Evolutionary conservation across 2,113 vertebrate species (phyloP).

Genomic region (Tetrax tetrax): DNA sequence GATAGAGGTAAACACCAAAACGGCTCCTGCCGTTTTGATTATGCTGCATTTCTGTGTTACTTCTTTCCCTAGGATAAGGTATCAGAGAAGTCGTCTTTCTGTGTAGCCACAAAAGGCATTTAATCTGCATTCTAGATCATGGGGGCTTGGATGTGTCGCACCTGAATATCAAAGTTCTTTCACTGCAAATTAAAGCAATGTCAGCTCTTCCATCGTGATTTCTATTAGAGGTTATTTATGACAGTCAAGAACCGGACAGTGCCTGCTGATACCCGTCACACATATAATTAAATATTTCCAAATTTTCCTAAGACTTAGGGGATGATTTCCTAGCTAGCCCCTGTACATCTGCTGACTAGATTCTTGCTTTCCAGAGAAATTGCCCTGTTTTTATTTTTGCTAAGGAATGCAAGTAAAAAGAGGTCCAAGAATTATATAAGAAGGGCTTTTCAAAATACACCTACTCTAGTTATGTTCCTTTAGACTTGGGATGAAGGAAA

Average conservation of each 20-base stretch:
- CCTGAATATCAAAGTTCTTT: neutral
- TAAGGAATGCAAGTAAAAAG: neutral
- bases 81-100: neutral
- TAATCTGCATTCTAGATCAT: neutral
- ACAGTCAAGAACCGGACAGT: neutral
- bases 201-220: neutral
- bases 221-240: neutral
- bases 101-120: neutral
- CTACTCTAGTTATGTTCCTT: neutral
- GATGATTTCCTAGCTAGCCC: neutral
- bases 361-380: neutral
- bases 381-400: neutral
- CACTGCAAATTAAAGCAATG: neutral
- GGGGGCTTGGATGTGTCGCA: neutral
- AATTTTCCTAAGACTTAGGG: neutral
- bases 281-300: neutral
- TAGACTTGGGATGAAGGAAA: neutral
- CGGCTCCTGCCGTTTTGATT: neutral
- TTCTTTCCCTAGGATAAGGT: neutral
- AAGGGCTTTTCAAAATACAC: neutral
- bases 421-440: neutral
- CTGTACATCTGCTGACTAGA: neutral
- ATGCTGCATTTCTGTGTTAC: neutral
- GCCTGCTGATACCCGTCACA: neutral
- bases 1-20: slow-evolving; percentile 35